Base-by-base conservation (phyloP, 2,113 vertebrate genomes). In the Alosa alosa region DNA sequence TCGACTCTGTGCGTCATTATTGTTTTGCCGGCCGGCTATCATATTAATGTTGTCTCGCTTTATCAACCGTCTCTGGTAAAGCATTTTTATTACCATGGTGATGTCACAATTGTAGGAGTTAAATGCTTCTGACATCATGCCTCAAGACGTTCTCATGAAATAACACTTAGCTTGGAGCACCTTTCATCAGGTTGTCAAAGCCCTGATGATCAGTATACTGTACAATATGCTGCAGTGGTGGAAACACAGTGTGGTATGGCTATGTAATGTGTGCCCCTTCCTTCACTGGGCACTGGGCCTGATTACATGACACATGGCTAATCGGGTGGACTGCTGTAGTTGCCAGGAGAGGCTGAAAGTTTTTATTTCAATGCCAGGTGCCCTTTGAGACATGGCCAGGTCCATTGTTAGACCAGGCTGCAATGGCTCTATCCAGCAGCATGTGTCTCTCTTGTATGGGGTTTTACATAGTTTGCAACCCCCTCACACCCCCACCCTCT, bases 11-110 rank as follows among this genome's bases (percentile, higher is more conserved):
- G 31, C 10, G 72, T 78, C 25, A 72, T 36, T 78, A 13, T 78
- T 78, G 22, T 64, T 55, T 20, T 22, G 20, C 50, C 50, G 13
- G 64, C 11, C 25, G 31, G 25, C 36, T 41, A 39, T 78, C 31
- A 4, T 41, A 75, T 4, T 1, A 36, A 78, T 78, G 36, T 72
- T 72, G 13, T 31, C 31, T 31, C 31, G 31, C 31, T 31, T 31
- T 31, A 31, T 31, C 31, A 31, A 31, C 31, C 31, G 31, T 31
- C 31, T 31, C 31, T 31, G 31, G 31, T 31, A 31, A n/a, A n/a
- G n/a, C n/a, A 52, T 85, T 88, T 90, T 86, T 88, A 87, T 91
- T 88, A 85, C 90, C 86, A 91, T 88, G 85, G 88, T 78, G 82
- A 91, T 89, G 49, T 83, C 83, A 84, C 60, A 64, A 86, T 85